Evolutionary conservation across 2,113 vertebrate genomes (phyloP).

Genomic region (Ahaetulla prasina): DNA sequence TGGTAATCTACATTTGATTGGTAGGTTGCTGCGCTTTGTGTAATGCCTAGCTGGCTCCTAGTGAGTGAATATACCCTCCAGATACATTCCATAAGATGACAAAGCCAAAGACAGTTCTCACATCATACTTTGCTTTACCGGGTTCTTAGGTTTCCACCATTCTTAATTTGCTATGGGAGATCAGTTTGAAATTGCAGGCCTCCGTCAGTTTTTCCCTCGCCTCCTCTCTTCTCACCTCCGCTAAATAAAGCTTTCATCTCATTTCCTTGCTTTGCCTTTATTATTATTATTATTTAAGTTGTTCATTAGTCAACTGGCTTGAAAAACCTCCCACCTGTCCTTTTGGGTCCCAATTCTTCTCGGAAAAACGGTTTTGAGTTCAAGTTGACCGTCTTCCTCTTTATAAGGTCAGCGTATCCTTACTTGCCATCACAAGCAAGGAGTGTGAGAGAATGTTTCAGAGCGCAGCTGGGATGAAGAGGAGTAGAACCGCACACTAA

Average conservation of each 20-base stretch:
- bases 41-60: neutral
- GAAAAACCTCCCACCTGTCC: neutral
- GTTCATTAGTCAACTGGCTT: neutral
- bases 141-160: neutral
- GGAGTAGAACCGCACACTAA: neutral
- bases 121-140: neutral
- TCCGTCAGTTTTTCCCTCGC: neutral
- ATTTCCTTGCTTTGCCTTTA: neutral
- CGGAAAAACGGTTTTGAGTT: neutral
- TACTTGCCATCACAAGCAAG: neutral
- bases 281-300: neutral
- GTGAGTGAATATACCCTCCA: neutral
- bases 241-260: neutral
- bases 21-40: neutral
- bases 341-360: neutral
- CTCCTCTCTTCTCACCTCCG: neutral
- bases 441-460: neutral
- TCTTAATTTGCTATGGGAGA: neutral
- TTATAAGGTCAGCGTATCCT: neutral
- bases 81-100: neutral
- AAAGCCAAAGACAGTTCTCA: neutral
- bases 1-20: neutral
- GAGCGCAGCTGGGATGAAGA: neutral
- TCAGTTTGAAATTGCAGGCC: neutral
- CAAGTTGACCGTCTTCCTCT: neutral